Conservation (phyloP, 1,140 invertebrate genomes). For the Meloidogyne floridensis region DNA sequence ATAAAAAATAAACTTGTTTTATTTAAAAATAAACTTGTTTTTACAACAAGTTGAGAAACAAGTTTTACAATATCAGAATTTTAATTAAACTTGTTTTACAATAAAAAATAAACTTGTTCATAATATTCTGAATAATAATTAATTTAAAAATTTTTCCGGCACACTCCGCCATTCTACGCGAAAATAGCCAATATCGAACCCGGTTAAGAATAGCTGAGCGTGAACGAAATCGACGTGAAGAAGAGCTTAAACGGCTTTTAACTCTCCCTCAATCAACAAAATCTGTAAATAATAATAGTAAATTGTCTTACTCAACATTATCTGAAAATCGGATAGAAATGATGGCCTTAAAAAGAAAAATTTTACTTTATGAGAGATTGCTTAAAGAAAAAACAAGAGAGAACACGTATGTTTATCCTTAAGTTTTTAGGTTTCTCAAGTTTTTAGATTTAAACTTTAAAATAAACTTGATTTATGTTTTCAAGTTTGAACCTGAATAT, state of each 20-base stretch:
- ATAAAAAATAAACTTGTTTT: no score
- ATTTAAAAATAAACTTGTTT: background rate
- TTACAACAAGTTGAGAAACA: no score
- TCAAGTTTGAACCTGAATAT: no score
- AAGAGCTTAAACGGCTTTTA: slow-evolving; percentile 35
- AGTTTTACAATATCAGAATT: no score
- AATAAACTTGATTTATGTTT: no score
- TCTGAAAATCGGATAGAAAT: slow-evolving; percentile 37
- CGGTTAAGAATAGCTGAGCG: slow-evolving; percentile 33
- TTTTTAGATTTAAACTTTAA: no score
- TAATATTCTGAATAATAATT: no score
- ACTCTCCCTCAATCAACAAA: background rate
- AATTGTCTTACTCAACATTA: background rate
- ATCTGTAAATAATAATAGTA: slow-evolving; percentile 12
- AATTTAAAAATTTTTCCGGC: background rate
- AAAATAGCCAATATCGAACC: slow-evolving; percentile 39
- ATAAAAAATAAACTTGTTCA: background rate
- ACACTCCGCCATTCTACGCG: slow-evolving; percentile 30
- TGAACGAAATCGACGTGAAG: slow-evolving; percentile 30
- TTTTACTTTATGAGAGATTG: slow-evolving; percentile 47
- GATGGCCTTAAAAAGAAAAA: slow-evolving; percentile 44
- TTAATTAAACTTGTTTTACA: no score
- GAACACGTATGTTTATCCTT: slow-evolving; percentile 41
- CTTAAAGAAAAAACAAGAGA: slow-evolving; percentile 51
- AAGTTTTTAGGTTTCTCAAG: no score